Evolutionary conservation across 2,797 vertebrate species (phyloP).

Genomic region (Bothrops alternatus): DNA sequence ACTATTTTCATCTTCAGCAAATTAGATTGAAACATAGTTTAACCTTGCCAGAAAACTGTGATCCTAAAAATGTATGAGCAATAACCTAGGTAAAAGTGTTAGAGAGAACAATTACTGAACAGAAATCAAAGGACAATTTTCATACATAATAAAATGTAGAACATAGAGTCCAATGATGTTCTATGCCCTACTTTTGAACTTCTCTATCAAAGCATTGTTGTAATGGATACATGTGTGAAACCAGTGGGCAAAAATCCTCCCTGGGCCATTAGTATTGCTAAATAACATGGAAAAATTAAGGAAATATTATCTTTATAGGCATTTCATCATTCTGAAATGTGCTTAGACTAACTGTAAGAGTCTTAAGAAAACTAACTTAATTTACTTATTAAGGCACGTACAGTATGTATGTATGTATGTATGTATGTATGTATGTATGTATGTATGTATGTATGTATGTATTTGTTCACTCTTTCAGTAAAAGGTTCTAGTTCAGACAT

Average conservation of each 20-base stretch:
- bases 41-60: background rate
- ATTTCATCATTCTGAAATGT: background rate
- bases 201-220: background rate
- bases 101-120: background rate
- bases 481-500: background rate
- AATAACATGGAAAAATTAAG: background rate
- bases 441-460: background rate
- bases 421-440: background rate
- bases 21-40: conserved; percentile 6
- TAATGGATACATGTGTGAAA: background rate
- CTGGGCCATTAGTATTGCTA: background rate
- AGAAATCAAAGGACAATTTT: background rate
- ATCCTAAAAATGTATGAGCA: background rate
- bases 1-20: conserved; percentile 3
- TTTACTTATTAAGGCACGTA: background rate
- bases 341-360: background rate
- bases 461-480: background rate
- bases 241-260: too few relatives aligned
- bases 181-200: background rate
- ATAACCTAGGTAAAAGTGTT: background rate
- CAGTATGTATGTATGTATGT: background rate
- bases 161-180: background rate
- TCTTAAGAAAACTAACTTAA: background rate
- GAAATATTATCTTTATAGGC: background rate
- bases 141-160: background rate